Base-by-base conservation (phyloP, 2,113 vertebrate species). In the Tapirus terrestris region DNA sequence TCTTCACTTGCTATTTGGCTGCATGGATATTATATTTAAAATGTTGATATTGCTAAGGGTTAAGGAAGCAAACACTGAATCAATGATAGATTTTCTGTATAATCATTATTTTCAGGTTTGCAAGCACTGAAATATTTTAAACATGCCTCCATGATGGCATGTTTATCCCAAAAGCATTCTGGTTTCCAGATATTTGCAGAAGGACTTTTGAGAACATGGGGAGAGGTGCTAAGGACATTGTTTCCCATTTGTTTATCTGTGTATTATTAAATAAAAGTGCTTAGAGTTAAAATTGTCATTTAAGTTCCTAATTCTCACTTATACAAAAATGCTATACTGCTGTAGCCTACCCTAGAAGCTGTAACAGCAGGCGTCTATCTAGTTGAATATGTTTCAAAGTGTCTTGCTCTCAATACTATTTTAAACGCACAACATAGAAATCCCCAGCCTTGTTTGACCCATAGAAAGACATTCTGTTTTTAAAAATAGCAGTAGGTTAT, bases 11-110 rank as follows among this genome's bases (percentile, higher is more conserved):
- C 13, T 67, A 76, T 72, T 36, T 92, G 51, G 29, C 8, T 82
- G 25, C 39, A 63, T 60, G 27, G 20, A 39, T 92, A 83, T 73
- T 81, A 39, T 48, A 91, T 94, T 89, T 27, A 86, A 93, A 89
- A 89, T 67, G 27, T 89, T 93, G 65, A 85, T n/a, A 82, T 61
- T 88, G 20, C 20, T 94, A 72, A 90, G 60, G 21, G 3, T 68
- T 96, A 96, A 92, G 20, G 14, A 92, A 90, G 81, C 4, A 87
- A 93, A 75, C 25, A 80, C 1, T 72, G 43, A 80, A 14, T 91
- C 33, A 70, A 53, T 79, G 18, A 2, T 88, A 65, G 33, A 0
- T 39, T 73, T 91, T 86, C 17, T 39, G 16, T 88, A 8, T 76
- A 56, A 67, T 84, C 16, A 67, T 65, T 48, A 39, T 88, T 96